A percentile compares a stretch with the other conserved stretches of the same genome.
These are phyloP conservation scores for Myripristis murdjan DNA, from an alignment of 2,797 vertebrate species.

Conservation along the genomic window DNA sequence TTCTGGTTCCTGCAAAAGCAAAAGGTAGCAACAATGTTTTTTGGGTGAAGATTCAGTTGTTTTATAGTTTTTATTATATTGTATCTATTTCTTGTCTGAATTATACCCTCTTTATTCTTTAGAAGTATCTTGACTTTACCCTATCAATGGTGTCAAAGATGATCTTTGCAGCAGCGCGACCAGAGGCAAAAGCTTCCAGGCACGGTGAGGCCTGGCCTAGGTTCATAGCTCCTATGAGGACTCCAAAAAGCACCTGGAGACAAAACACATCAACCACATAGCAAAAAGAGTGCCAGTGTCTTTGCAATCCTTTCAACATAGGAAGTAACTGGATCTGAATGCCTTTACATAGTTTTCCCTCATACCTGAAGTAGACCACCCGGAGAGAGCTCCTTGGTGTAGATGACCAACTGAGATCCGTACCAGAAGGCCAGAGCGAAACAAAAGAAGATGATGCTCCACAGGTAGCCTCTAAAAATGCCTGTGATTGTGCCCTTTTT, in stretches of 20 bases:
- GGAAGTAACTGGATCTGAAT: neutral
- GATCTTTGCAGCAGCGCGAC: constrained; percentile 85
- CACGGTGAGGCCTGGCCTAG: constrained; percentile 87
- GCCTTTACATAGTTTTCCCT: neutral
- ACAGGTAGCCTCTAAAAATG: constrained; percentile 87
- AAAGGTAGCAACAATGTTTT: constrained; percentile 10
- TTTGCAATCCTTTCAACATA: neutral
- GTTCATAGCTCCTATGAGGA: constrained; percentile 86
- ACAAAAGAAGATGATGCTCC: constrained; percentile 88
- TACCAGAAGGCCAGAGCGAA: constrained; percentile 90
- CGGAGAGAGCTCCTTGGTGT: constrained; percentile 85
- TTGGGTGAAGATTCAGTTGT: neutral
- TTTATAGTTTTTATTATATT: neutral
- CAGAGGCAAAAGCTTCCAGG: constrained; percentile 88
- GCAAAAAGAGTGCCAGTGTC: neutral
- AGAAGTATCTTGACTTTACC: constrained; percentile 65
- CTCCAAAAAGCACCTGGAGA: constrained; percentile 88
- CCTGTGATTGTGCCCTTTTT: constrained; percentile 85
- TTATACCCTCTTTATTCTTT: neutral
- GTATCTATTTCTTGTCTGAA: neutral
- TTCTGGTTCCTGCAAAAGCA: constrained; percentile 86
- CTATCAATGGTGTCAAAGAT: constrained; percentile 89
- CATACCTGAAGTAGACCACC: constrained; percentile 86
- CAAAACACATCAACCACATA: constrained; percentile 1
- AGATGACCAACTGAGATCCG: constrained; percentile 86